Conservation (phyloP, 2,888 invertebrate species). For the Perizoma affinitatum region DNA sequence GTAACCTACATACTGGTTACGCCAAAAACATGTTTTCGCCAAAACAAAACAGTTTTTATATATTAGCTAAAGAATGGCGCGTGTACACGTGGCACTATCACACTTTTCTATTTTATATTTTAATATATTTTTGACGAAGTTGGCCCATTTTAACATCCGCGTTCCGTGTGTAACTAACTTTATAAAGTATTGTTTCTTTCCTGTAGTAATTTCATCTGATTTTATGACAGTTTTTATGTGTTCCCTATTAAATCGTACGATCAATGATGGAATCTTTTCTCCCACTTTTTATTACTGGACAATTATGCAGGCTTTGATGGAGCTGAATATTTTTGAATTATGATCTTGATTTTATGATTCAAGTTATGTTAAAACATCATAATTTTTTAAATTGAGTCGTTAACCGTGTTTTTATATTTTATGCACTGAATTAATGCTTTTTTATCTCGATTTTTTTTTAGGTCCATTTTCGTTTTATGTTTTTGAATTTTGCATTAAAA, state of each 20-base stretch:
- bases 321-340: constrained; percentile 26
- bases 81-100: too few relatives aligned
- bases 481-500: too few relatives aligned
- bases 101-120: too few relatives aligned
- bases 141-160: neutral
- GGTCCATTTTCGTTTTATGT: too few relatives aligned
- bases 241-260: constrained; percentile 55
- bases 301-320: constrained; percentile 28
- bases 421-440: neutral
- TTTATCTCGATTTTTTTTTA: too few relatives aligned
- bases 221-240: constrained; percentile 66
- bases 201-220: constrained; percentile 58
- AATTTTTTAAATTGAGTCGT: constrained; percentile 18
- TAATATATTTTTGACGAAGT: neutral
- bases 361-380: constrained; percentile 18
- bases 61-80: too few relatives aligned
- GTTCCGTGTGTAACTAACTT: constrained; percentile 19
- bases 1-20: too few relatives aligned
- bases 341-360: constrained; percentile 24
- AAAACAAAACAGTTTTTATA: too few relatives aligned
- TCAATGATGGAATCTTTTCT: constrained; percentile 57
- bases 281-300: constrained; percentile 29
- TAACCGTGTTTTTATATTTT: constrained; percentile 16
- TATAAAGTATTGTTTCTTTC: constrained; percentile 34
- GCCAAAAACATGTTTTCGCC: too few relatives aligned